Evolutionary conservation across 2,888 invertebrate genomes (phyloP), one percentile per base, ranked within the genome.

Genomic region (Drosophila peninsularis): DNA sequence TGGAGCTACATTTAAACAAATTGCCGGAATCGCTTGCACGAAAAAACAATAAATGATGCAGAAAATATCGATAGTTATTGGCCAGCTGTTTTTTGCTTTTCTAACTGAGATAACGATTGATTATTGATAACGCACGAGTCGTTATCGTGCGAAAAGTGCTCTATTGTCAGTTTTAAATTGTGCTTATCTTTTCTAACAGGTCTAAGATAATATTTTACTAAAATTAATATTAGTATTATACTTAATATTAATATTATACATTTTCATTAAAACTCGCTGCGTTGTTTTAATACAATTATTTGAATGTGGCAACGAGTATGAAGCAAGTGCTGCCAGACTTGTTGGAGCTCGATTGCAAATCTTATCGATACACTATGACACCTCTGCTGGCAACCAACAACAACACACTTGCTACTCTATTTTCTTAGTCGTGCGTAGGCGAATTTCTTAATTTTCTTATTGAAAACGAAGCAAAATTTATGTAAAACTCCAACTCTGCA

Each of bases 351-450:
- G 13, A 34, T 11, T 14, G 5, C n/a, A 6, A 14, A 10, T 6
- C 13, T 17, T 37, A 69, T 72, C 71, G 71, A 72, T 75, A 32
- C 7, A 37, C 9, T 30, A 45, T 61, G 42, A 44, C 49, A 47
- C 53, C 53, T 65, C 42, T 57, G 58, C 30, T 62, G 30, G 10
- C 37, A 45, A 41, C 27, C 61, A 63, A 57, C 58, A 75, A 60
- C 75, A 63, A 64, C 30, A 50, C 61, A 52, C 57, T 27, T 52
- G 54, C 61, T 52, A 61, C 55, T 77, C 34, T 49, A 56, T 75
- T 75, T 75, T 75, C 78, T 60, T 63, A 44, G 60, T 47, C 56
- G 53, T 72, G 88, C 80, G 82, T 83, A 72, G 82, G 82, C 88
- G 82, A 88, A 75, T 82, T 82, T 80, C 61, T 71, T 65, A 67